Conservation (phyloP, 2,113 vertebrate genomes). For the Silurus glanis region DNA sequence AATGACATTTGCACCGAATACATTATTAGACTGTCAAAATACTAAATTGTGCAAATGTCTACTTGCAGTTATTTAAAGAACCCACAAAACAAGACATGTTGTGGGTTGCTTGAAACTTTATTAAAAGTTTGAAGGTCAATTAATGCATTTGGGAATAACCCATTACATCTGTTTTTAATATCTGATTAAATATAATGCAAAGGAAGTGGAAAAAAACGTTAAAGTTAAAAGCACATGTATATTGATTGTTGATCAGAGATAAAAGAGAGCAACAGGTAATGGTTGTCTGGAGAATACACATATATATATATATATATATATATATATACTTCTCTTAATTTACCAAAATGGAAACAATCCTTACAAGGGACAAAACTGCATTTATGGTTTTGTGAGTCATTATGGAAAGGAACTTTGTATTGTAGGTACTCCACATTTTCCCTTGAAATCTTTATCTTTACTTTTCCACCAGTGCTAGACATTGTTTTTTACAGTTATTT, state of each 20-base stretch:
- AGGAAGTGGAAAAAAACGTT: not conserved
- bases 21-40: not conserved
- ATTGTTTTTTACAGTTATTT: not conserved
- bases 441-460: slow-evolving; percentile 29
- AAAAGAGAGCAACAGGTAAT: not conserved
- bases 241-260: not conserved
- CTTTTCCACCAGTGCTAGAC: not conserved
- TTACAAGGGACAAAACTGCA: not conserved
- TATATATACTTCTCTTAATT: not conserved
- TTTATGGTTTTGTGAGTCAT: slow-evolving; percentile 58
- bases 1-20: not conserved
- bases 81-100: not conserved
- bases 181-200: not conserved
- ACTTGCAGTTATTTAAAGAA: not conserved
- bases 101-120: not conserved
- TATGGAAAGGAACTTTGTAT: slow-evolving; percentile 41
- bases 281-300: not conserved
- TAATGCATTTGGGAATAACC: not conserved
- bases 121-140: too few species aligned
- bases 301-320: too few species aligned
- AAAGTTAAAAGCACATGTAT: not conserved
- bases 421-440: slow-evolving; percentile 49
- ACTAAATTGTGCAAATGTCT: not conserved
- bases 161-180: not conserved
- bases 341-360: slow-evolving; percentile 25